Evolutionary conservation across 2,888 invertebrate species (phyloP).

Genomic region (Trissolcus brochymenae): DNA sequence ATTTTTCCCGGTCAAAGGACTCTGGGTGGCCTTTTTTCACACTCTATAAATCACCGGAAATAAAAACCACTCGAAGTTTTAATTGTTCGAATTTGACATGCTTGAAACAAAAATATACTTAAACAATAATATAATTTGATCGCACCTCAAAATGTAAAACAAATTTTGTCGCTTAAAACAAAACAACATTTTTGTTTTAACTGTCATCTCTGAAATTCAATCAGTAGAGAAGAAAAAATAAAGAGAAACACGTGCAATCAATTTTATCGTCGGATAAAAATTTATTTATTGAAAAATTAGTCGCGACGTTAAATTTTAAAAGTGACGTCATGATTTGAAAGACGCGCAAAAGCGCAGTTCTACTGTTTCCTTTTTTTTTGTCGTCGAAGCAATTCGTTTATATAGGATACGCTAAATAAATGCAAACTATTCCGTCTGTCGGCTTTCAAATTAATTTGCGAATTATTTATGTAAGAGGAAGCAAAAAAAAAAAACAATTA

Average conservation of each 20-base stretch:
- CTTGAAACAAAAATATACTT: no score
- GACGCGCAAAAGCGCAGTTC: no score
- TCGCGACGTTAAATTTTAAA: no score
- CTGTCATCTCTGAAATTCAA: no score
- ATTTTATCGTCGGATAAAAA: no score
- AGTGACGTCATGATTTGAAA: no score
- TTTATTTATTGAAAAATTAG: no score
- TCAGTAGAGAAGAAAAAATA: no score
- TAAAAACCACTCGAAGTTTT: constrained; percentile 27
- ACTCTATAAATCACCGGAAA: constrained; percentile 46
- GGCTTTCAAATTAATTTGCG: constrained; percentile 36
- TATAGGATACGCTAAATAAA: constrained; percentile 10
- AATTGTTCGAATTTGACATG: constrained; percentile 1
- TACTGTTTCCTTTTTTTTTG: not conserved
- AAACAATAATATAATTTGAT: no score
- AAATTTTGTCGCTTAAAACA: not conserved
- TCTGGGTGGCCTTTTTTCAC: constrained; percentile 42
- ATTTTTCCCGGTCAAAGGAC: not conserved
- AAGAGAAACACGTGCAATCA: no score
- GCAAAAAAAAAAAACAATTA: constrained; percentile 41
- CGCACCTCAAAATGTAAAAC: no score
- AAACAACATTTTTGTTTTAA: not conserved
- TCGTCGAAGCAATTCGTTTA: not conserved
- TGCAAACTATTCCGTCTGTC: constrained; percentile 33
- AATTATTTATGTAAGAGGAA: constrained; percentile 45